Conservation (phyloP, 2,113 vertebrate genomes). For the Misgurnus anguillicaudatus region DNA sequence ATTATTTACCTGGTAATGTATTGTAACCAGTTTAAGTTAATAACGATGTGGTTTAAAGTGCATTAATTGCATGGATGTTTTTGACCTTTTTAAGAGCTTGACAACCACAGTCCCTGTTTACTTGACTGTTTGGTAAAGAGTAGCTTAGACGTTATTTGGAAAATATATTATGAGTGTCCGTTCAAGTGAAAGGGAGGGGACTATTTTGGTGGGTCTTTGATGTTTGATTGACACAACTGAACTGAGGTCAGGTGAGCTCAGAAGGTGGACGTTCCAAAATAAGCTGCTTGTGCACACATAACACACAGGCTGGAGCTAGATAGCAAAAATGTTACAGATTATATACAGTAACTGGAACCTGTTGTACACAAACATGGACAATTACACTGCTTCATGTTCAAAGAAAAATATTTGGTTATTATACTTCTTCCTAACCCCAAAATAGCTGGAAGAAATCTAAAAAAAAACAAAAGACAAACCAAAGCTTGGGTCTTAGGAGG, state of each 20-base stretch:
- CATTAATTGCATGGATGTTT: too few species aligned
- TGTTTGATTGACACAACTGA: constrained; percentile 4
- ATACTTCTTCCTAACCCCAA: too few species aligned
- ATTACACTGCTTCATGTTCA: too few species aligned
- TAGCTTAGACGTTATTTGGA: neutral
- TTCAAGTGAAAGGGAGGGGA: neutral
- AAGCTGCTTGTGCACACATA: neutral
- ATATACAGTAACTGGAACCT: neutral
- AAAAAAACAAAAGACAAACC: too few species aligned
- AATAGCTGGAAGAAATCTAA: too few species aligned
- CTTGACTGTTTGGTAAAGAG: neutral
- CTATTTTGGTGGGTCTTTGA: neutral
- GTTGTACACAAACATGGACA: too few species aligned
- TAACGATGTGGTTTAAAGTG: too few species aligned
- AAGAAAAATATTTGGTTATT: too few species aligned
- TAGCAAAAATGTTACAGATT: neutral
- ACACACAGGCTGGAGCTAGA: neutral
- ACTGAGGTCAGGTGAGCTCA: neutral
- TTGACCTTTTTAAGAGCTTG: too few species aligned
- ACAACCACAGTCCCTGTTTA: neutral
- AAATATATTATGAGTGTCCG: neutral
- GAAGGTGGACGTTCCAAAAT: neutral
- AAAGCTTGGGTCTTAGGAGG: too few species aligned
- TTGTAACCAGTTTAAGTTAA: too few species aligned
- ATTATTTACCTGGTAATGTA: too few species aligned